These are phyloP conservation scores for Polyploca ridens DNA, from an alignment of 2,888 invertebrate genomes.

Conservation along the genomic window DNA sequence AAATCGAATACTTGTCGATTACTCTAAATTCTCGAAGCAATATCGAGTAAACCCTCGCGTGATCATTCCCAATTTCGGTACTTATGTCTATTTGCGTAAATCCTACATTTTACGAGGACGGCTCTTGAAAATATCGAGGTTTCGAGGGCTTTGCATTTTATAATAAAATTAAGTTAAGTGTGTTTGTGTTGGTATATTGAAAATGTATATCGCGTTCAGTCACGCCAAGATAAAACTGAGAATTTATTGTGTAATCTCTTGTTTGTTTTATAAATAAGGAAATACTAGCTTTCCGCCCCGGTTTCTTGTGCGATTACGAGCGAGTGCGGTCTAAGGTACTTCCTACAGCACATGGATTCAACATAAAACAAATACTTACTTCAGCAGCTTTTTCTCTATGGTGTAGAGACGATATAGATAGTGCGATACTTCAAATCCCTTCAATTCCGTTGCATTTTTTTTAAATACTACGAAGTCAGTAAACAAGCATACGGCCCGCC, in stretches of 20 bases:
- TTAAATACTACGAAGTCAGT: no score
- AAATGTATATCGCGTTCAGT: not conserved
- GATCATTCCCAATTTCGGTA: constrained; percentile 23
- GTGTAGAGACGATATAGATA: no score
- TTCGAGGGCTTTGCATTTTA: constrained; percentile 14
- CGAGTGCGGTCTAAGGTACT: no score
- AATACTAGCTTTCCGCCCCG: no score
- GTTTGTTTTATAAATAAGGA: not conserved
- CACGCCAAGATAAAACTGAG: not conserved
- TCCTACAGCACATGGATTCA: no score
- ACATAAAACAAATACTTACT: no score
- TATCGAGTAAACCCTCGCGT: constrained; percentile 17
- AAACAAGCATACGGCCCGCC: no score
- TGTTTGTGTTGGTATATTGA: not conserved
- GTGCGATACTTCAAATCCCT: no score
- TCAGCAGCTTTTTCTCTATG: no score
- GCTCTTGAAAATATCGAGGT: constrained; percentile 19
- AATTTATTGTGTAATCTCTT: not conserved
- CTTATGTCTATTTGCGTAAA: constrained; percentile 14
- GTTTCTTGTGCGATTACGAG: no score
- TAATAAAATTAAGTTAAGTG: constrained; percentile 6
- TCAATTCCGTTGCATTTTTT: no score
- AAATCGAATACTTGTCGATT: constrained; percentile 20
- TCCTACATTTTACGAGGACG: constrained; percentile 17
- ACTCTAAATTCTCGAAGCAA: constrained; percentile 17